Conservation (phyloP, 2,797 vertebrate genomes). For the Erithacus rubecula region DNA sequence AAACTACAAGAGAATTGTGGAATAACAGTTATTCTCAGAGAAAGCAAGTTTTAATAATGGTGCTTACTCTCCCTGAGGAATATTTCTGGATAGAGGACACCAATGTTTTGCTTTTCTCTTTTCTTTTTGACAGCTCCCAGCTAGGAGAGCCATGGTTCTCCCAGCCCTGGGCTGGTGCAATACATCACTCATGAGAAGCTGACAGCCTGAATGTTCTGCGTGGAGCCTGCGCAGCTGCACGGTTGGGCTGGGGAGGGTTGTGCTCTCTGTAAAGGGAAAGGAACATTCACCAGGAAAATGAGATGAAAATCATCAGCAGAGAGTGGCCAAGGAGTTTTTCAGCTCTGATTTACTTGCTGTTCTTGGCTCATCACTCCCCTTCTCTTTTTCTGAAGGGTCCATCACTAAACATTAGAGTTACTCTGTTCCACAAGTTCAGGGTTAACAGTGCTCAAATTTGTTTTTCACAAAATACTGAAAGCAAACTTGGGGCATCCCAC, state of each 20-base stretch:
- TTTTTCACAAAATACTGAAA: slow-evolving; percentile 1
- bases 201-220: not conserved
- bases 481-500: not conserved
- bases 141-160: not conserved
- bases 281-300: not conserved
- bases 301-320: not conserved
- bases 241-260: fast-evolving
- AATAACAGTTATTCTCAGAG: not conserved
- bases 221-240: not conserved
- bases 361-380: not conserved
- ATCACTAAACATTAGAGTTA: not conserved
- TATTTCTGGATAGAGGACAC: not conserved
- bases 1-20: not conserved
- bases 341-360: not conserved
- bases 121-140: not conserved
- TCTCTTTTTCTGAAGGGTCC: not conserved
- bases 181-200: not conserved
- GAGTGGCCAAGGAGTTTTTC: not conserved
- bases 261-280: not conserved
- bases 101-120: not conserved
- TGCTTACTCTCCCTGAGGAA: not conserved
- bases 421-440: not conserved
- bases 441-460: not conserved
- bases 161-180: not conserved
- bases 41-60: not conserved